Evolutionary conservation across 2,888 invertebrate genomes (phyloP).

Genomic region (Diaprepes abbreviatus): DNA sequence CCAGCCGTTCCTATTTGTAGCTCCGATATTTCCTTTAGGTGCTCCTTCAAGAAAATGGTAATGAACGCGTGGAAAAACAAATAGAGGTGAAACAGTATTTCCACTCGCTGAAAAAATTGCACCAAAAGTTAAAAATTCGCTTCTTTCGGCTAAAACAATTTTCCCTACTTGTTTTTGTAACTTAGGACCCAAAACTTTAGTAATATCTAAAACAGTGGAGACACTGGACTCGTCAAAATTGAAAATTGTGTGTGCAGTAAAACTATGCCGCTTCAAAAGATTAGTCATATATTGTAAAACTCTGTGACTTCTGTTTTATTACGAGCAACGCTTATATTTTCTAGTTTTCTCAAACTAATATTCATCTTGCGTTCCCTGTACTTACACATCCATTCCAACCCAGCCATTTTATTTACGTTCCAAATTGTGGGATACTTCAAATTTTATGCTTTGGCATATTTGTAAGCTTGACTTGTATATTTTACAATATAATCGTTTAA

Average conservation of each 20-base stretch:
- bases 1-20: too few species aligned
- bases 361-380: too few species aligned
- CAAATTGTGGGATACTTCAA: too few species aligned
- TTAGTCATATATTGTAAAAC: slow-evolving; percentile 54
- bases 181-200: background rate
- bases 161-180: slow-evolving; percentile 42
- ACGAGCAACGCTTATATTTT: slow-evolving; percentile 52
- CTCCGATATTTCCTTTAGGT: too few species aligned
- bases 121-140: slow-evolving; percentile 60
- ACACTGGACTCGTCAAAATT: background rate
- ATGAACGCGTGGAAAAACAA: slow-evolving; percentile 51
- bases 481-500: too few species aligned
- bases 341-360: slow-evolving; percentile 39
- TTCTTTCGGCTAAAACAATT: slow-evolving; percentile 57
- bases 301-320: slow-evolving; percentile 53
- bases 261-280: too few species aligned
- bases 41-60: too few species aligned
- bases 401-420: too few species aligned
- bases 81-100: slow-evolving; percentile 60
- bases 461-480: too few species aligned
- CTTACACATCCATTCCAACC: too few species aligned
- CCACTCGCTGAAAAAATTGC: slow-evolving; percentile 57
- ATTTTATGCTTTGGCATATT: too few species aligned
- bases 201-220: background rate
- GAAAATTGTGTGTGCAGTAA: too few species aligned